Percentiles rank a stretch among this genome's conserved stretches.
These are phyloP conservation scores for Lycaena phlaeas DNA, from an alignment of 2,888 invertebrate species.

Conservation along the genomic window DNA sequence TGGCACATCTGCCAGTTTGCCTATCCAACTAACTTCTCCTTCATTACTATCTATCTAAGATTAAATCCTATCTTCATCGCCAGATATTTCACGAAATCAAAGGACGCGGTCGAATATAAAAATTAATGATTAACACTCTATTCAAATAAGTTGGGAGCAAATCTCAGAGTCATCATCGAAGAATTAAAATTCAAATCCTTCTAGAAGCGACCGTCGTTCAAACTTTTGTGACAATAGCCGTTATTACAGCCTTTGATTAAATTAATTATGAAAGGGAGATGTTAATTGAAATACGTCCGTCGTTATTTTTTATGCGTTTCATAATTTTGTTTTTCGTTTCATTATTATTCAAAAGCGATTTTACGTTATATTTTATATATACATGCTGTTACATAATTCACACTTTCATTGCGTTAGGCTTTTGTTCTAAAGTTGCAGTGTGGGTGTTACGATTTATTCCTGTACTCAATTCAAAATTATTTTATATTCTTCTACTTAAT, in stretches of 20 bases:
- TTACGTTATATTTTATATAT: no score
- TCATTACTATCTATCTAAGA: no score
- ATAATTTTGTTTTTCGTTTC: background rate
- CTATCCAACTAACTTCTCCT: no score
- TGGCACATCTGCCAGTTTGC: no score
- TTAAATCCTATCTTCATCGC: slow-evolving; percentile 22
- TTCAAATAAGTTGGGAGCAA: slow-evolving; percentile 43
- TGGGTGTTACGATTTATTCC: no score
- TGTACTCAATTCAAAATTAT: no score
- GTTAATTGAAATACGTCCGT: slow-evolving; percentile 3
- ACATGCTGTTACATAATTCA: no score
- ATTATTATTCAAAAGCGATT: slow-evolving; percentile 1
- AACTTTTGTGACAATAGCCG: background rate
- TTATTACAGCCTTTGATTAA: slow-evolving; percentile 5
- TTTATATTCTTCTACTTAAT: no score
- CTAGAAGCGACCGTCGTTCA: slow-evolving; percentile 1
- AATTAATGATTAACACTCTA: slow-evolving; percentile 57
- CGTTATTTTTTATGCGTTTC: background rate
- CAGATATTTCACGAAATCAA: slow-evolving; percentile 30
- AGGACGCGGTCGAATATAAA: slow-evolving; percentile 46
- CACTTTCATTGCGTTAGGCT: no score
- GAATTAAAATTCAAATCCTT: slow-evolving; percentile 7
- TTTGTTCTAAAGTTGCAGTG: no score
- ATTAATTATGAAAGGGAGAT: slow-evolving; percentile 6
- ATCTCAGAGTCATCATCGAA: slow-evolving; percentile 11